Base-by-base conservation (phyloP, 2,797 vertebrate species). In the Tauraco hartlaubi region DNA sequence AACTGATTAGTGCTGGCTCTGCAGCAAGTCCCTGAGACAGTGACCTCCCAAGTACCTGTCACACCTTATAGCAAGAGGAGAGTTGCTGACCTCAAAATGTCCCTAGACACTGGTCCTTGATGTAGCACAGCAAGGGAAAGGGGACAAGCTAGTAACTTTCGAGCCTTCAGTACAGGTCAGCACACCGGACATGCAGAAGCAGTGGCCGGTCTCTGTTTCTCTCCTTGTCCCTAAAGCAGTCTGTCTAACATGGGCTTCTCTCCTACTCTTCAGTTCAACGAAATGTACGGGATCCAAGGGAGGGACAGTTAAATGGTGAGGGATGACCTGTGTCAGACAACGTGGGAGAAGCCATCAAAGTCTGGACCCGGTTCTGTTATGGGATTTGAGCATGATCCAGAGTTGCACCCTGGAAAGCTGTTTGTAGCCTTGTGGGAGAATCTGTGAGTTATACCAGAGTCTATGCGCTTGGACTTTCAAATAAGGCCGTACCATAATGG, bases 401-500 rank as follows among this genome's bases (percentile, higher is more conserved):
- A 56, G 37, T 22, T 37, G 26, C 1, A 10, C 39, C 23, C 3
- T 6, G 48, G 44, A 16, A 51, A 51, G 51, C 35, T 61, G 15
- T 28, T 20, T 18, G 49, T 43, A 37, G 31, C 37, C 51, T 11
- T 19, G 26, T 10, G 22, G 59, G n/a, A 44, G 79, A 23, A 28
- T 58, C 58, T 37, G 35, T 43, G 63, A 37, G 43, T 35, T 33
- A 6, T 19, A n/a, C 44, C 3, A 2, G 28, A 20, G 52, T 28
- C 12, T 49, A 3, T 28, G 69, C 6, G 11, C 66, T 43, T 25
- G 64, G 51, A 15, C 22, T 61, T 61, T 41, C 21, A 54, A 52
- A 28, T 18, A 73, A 28, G 18, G 37, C 28, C 0, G 0, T n/a
- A 6, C 63, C 12, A 3, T 10, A n/a, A 23, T 5, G 10, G 75